phyloP scores from a whole-genome alignment of 2,113 vertebrate genomes.

The Burhinus bistriatus region DNA sequence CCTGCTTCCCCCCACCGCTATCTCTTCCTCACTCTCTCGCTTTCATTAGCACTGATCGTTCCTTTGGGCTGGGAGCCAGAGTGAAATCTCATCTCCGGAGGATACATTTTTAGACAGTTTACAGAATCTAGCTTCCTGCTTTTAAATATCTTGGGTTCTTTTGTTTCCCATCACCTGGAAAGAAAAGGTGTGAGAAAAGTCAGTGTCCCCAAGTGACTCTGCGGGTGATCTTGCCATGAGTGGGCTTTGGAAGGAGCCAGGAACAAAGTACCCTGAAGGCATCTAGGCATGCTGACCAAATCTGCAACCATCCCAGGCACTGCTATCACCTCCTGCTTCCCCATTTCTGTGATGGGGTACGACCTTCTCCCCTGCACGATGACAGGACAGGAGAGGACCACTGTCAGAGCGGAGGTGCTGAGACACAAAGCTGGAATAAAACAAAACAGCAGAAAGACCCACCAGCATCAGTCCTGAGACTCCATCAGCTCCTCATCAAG shows the following conservation, averaged over 20 bases:
- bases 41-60: fast-evolving
- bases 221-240: neutral
- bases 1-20: fast-evolving
- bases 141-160: neutral
- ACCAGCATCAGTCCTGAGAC: fast-evolving
- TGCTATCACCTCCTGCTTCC: neutral
- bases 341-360: fast-evolving
- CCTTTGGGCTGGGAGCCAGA: neutral
- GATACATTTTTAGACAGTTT: constrained; percentile 24
- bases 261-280: neutral
- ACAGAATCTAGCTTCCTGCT: constrained; percentile 49
- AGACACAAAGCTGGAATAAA: neutral
- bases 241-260: neutral
- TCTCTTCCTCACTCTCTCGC: neutral
- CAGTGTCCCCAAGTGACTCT: neutral
- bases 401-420: neutral
- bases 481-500: neutral
- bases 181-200: neutral
- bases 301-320: neutral
- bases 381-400: neutral
- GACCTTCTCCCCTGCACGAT: fast-evolving
- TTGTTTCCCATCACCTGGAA: constrained; percentile 37
- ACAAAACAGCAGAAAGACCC: fast-evolving
- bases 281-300: neutral
- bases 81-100: constrained; percentile 26